Evolutionary conservation across 2,888 invertebrate species (phyloP).

Genomic region (Heterodera filipjevi): DNA sequence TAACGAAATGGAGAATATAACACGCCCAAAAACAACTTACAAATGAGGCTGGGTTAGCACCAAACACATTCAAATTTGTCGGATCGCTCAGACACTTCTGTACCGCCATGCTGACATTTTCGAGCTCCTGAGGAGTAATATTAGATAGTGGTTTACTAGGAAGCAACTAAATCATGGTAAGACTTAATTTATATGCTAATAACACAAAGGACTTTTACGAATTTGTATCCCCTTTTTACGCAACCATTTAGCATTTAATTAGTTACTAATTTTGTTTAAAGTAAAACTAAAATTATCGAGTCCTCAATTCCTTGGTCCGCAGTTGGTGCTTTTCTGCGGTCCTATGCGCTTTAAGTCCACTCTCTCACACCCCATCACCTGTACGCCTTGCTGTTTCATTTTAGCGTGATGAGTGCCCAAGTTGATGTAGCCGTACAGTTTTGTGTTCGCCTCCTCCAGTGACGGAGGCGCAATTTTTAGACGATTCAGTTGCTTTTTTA

Average conservation of each 20-base stretch:
- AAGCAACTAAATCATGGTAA: too few species aligned
- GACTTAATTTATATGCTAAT: too few species aligned
- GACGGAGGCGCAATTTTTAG: slow-evolving; percentile 88
- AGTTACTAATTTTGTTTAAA: too few species aligned
- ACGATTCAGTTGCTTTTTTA: slow-evolving; percentile 84
- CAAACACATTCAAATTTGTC: background rate
- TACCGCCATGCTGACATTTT: slow-evolving; percentile 29
- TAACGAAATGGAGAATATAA: background rate
- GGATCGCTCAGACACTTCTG: slow-evolving; percentile 20
- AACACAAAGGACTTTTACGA: too few species aligned
- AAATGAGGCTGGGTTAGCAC: slow-evolving; percentile 18
- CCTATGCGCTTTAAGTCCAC: slow-evolving; percentile 64
- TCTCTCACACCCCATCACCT: slow-evolving; percentile 59
- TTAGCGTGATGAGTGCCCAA: slow-evolving; percentile 76
- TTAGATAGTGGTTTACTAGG: too few species aligned
- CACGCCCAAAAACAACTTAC: background rate
- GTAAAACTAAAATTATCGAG: too few species aligned
- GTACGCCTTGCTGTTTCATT: slow-evolving; percentile 83
- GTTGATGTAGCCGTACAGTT: slow-evolving; percentile 82
- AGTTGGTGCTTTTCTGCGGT: too few species aligned
- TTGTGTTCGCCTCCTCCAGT: slow-evolving; percentile 82
- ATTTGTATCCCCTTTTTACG: too few species aligned
- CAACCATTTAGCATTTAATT: too few species aligned
- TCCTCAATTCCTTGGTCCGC: background rate
- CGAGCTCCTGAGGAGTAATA: slow-evolving; percentile 26